Evolutionary conservation across 2,797 vertebrate species (phyloP).

Genomic region (Varecia variegata): DNA sequence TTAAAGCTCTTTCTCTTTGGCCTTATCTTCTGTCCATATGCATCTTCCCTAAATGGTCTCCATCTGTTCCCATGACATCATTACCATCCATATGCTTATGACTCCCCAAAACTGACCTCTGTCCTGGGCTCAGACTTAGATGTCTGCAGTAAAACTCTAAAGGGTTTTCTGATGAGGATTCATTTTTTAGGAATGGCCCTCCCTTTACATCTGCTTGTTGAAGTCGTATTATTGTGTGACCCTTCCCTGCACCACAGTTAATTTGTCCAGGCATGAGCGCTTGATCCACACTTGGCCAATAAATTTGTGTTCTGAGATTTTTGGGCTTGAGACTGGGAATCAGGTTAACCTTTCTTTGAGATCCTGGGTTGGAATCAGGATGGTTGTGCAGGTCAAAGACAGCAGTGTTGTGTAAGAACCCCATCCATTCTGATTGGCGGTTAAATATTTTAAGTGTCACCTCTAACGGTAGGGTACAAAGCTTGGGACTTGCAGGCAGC

Average conservation of each 20-base stretch:
- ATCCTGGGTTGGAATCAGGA: background rate
- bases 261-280: background rate
- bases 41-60: background rate
- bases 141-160: background rate
- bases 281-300: background rate
- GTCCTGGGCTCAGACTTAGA: background rate
- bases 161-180: background rate
- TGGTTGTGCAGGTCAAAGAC: background rate
- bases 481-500: background rate
- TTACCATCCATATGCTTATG: background rate
- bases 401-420: background rate
- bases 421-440: background rate
- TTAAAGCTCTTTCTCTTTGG: background rate
- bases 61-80: background rate
- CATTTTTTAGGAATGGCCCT: background rate
- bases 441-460: background rate
- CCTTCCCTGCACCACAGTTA: background rate
- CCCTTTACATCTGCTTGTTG: background rate
- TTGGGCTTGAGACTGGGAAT: background rate
- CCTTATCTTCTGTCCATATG: background rate
- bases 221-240: background rate
- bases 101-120: background rate
- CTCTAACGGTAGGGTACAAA: background rate
- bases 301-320: background rate
- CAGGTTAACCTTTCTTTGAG: background rate